A percentile compares a stretch with the other conserved stretches of the same genome.
These are phyloP conservation scores for Archips xylosteana DNA, from an alignment of 2,888 invertebrate species.

Conservation along the genomic window DNA sequence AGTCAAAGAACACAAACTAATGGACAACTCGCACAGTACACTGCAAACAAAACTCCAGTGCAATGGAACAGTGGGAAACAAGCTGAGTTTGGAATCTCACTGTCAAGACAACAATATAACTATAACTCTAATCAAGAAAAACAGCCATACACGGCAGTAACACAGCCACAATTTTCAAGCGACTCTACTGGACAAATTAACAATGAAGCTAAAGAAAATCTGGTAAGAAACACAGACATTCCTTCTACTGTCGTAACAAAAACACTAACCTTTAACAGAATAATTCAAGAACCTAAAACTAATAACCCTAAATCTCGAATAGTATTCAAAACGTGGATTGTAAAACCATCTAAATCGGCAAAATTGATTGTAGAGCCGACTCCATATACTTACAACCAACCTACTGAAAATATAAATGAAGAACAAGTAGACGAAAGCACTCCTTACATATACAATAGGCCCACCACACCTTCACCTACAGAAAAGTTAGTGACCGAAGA, in stretches of 20 bases:
- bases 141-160: conserved; percentile 59
- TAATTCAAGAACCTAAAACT: conserved; percentile 66
- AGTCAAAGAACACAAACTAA: conserved; percentile 54
- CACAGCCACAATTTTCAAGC: conserved; percentile 54
- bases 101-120: conserved; percentile 61
- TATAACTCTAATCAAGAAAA: conserved; percentile 56
- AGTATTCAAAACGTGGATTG: conserved; percentile 78
- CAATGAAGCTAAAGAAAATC: conserved; percentile 69
- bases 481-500: conserved; percentile 41
- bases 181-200: conserved; percentile 56
- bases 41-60: conserved; percentile 53
- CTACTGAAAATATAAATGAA: conserved; percentile 57
- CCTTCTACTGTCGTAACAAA: conserved; percentile 72
- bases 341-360: conserved; percentile 72
- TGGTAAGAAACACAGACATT: conserved; percentile 71
- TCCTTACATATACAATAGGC: conserved; percentile 60
- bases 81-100: conserved; percentile 54
- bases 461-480: conserved; percentile 38
- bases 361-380: conserved; percentile 64
- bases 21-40: conserved; percentile 57
- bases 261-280: conserved; percentile 70
- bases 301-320: conserved; percentile 73
- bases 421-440: conserved; percentile 56
- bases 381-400: conserved; percentile 63
- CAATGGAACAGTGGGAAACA: conserved; percentile 57